phyloP scores from a whole-genome alignment of 2,888 invertebrate genomes.

The Melanchra persicariae region DNA sequence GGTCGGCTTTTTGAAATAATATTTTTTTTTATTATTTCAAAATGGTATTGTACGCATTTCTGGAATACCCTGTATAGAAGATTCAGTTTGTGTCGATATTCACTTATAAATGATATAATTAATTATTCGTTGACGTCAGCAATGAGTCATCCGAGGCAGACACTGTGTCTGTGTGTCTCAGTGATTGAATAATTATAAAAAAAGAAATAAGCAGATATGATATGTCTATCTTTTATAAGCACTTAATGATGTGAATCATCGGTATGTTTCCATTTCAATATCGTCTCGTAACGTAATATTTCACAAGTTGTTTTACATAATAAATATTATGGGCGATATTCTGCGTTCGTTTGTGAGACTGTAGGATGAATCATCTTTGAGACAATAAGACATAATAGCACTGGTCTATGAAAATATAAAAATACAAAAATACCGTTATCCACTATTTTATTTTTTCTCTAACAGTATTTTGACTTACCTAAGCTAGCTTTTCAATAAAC shows the following conservation, averaged over 20 bases:
- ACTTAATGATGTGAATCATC: constrained; percentile 44
- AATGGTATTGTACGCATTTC: no score
- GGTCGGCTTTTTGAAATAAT: no score
- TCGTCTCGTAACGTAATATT: constrained; percentile 30
- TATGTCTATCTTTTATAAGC: constrained; percentile 27
- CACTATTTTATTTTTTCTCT: not conserved
- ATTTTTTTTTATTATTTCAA: no score
- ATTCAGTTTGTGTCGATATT: constrained; percentile 19
- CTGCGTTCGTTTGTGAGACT: constrained; percentile 9
- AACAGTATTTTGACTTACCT: not conserved
- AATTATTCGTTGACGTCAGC: constrained; percentile 56
- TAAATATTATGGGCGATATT: constrained; percentile 6
- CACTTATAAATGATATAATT: constrained; percentile 46
- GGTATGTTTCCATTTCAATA: constrained; percentile 47
- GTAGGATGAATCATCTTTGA: constrained; percentile 12
- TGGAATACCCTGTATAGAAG: constrained; percentile 26
- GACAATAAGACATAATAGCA: not conserved
- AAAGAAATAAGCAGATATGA: constrained; percentile 33
- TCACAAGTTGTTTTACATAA: constrained; percentile 48
- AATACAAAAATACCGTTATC: no score
- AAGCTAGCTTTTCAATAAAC: not conserved
- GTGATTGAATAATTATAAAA: constrained; percentile 49
- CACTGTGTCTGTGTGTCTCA: constrained; percentile 64
- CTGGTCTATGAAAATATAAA: not conserved
- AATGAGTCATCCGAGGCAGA: constrained; percentile 66